Evolutionary conservation across 2,113 vertebrate genomes (phyloP).

Genomic region (Etheostoma cragini): DNA sequence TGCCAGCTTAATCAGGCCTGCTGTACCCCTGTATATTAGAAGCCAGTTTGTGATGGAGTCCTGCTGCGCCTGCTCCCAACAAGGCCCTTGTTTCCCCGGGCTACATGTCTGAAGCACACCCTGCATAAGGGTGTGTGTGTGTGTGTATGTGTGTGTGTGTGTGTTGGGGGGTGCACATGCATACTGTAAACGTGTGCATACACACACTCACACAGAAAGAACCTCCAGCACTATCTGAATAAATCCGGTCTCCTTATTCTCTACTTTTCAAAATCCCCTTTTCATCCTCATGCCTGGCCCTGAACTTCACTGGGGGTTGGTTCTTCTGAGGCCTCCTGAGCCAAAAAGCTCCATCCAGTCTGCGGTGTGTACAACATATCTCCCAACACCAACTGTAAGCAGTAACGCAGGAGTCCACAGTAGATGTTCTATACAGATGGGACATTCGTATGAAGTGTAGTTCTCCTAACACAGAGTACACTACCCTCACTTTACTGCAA

Average conservation of each 20-base stretch:
- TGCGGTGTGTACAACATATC: constrained; percentile 16
- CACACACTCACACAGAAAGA: constrained; percentile 32
- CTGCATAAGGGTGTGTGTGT: constrained; percentile 36
- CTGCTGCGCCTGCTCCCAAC: constrained; percentile 76
- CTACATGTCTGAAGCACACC: constrained; percentile 76
- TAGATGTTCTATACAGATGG: not conserved
- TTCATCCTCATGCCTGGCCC: constrained; percentile 33
- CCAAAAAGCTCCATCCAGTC: constrained; percentile 14
- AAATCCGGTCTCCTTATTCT: constrained; percentile 45
- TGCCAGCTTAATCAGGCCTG: constrained; percentile 82
- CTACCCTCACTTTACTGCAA: no score
- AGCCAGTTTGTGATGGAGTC: constrained; percentile 74
- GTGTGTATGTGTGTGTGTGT: not conserved
- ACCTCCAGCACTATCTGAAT: constrained; percentile 58
- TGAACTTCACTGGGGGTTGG: constrained; percentile 30
- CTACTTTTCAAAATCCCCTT: constrained; percentile 34
- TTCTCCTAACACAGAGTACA: no score
- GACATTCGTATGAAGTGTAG: not conserved
- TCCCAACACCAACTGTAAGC: not conserved
- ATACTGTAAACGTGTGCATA: not conserved
- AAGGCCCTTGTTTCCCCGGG: constrained; percentile 75
- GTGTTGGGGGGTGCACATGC: not conserved
- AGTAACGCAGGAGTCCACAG: not conserved
- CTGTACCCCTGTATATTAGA: constrained; percentile 75
- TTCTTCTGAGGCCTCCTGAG: constrained; percentile 22